phyloP scores from a whole-genome alignment of 2,113 vertebrate genomes.

The Crocuta crocuta region DNA sequence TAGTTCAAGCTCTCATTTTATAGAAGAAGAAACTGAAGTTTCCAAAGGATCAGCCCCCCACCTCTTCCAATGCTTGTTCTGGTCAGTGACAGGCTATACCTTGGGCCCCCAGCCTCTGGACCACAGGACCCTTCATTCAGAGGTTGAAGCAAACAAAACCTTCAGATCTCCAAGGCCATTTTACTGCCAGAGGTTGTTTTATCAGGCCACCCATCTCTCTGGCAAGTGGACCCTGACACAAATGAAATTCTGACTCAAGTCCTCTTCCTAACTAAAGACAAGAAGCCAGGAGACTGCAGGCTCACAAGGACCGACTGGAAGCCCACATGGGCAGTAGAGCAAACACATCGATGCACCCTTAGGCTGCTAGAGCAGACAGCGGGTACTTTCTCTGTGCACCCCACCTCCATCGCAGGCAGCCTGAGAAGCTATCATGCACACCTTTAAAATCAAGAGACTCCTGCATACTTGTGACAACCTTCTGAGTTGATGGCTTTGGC shows the following conservation, averaged over 20 bases:
- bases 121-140: neutral
- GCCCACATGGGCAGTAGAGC: neutral
- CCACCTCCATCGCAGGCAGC: neutral
- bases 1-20: neutral
- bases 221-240: neutral
- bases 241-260: neutral
- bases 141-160: neutral
- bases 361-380: neutral
- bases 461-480: neutral
- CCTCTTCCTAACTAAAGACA: neutral
- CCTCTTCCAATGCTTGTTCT: neutral
- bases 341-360: accelerated
- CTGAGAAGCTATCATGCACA: neutral
- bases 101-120: neutral
- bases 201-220: neutral
- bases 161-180: neutral
- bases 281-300: neutral
- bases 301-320: neutral
- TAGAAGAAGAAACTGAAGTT: neutral
- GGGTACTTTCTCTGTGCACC: neutral
- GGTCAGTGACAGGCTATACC: neutral
- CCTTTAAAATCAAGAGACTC: neutral
- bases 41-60: neutral
- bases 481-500: neutral
- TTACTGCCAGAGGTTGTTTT: neutral